Base-by-base conservation (phyloP, 2,113 vertebrate genomes). In the Chaetodon trifascialis region DNA sequence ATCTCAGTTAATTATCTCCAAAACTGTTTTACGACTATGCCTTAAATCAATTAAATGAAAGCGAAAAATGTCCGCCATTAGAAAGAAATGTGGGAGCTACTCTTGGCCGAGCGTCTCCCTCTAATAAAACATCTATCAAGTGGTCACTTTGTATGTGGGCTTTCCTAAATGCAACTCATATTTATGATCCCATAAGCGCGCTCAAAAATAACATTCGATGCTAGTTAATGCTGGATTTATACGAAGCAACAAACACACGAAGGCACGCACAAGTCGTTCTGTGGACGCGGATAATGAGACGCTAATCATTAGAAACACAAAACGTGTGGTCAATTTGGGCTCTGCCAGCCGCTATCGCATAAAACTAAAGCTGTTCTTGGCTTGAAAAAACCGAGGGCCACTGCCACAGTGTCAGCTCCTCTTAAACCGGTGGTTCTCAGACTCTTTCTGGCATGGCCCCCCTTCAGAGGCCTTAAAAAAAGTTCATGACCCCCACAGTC, bases 121-220 rank as follows among this genome's bases (percentile, higher is more conserved):
- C 16, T 76, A 74, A 77, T 83, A 56, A 64, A 85, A 80, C 66
- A 40, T 59, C 40, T 69, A 73, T 79, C 58, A 67, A 77, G 76
- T 38, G 52, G 60, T 56, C 56, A 34, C 75, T 75, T 65, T 76
- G 30, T 51, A 49, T 88, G 76, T 59, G 52, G 51, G 11, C 59
- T 76, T 30, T 34, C 16, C 15, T 9, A 51, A 73, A 85, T 77
- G 66, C 63, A 55, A 55, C 25, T 65, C 70, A 36, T 55, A 73
- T 75, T 88, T 79, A 77, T 56, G 65, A 80, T 65, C 55, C 62
- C 63, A 63, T 66, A 79, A 83, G 64, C 62, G 38, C 47, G 17
- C 55, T 67, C 19, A 79, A 71, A 67, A 82, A 76, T 64, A 88
- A 64, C 55, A 70, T 55, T 65, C 19, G 0, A 76, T 66, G 7